phyloP scores from a whole-genome alignment of 2,888 invertebrate genomes.

The Sphecodes monilicornis region DNA sequence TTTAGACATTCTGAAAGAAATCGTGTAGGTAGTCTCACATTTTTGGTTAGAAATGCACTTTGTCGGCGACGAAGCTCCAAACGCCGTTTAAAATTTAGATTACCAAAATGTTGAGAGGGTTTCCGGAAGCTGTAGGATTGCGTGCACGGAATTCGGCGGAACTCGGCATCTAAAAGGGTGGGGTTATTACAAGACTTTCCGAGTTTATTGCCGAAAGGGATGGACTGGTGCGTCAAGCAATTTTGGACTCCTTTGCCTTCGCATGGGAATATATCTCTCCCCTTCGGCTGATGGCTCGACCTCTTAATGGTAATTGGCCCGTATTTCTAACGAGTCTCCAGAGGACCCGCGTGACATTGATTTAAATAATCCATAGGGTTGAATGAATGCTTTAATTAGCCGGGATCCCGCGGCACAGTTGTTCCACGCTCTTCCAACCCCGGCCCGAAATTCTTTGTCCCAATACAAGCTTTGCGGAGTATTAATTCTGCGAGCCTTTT shows the following conservation, averaged over 20 bases:
- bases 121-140: background rate
- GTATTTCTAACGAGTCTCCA: conserved; percentile 73
- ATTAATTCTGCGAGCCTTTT: conserved; percentile 39
- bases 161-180: conserved; percentile 42
- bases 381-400: conserved; percentile 69
- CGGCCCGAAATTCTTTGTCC: conserved; percentile 41
- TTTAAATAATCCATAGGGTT: conserved; percentile 74
- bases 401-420: conserved; percentile 36
- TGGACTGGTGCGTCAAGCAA: conserved; percentile 55
- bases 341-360: conserved; percentile 72
- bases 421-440: conserved; percentile 4
- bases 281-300: conserved; percentile 46
- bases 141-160: conserved; percentile 30
- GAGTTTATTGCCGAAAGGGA: conserved; percentile 71
- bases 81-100: background rate
- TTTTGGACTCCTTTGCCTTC: conserved; percentile 69
- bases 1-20: too few relatives aligned
- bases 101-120: background rate
- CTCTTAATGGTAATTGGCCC: conserved; percentile 76
- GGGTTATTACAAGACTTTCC: conserved; percentile 72
- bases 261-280: conserved; percentile 53
- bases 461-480: conserved; percentile 24
- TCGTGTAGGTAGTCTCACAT: background rate
- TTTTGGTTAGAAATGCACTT: too few relatives aligned
- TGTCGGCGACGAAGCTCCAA: background rate